phyloP scores from a whole-genome alignment of 2,888 invertebrate genomes.

The Lasioglossum lativentre region DNA sequence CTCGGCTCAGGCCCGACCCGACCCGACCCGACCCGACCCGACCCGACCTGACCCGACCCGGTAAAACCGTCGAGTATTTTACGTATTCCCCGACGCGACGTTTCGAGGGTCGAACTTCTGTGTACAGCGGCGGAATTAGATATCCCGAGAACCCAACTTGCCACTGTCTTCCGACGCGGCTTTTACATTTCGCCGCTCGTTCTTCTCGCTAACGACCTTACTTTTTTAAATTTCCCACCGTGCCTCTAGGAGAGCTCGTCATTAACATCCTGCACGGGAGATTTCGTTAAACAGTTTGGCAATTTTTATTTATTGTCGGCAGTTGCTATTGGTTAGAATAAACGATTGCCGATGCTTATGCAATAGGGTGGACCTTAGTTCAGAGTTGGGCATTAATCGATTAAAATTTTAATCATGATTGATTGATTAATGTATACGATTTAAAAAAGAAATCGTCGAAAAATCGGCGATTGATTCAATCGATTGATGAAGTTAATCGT shows the following conservation, averaged over 20 bases:
- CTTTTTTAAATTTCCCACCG: slow-evolving; percentile 25
- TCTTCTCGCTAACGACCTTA: slow-evolving; percentile 31
- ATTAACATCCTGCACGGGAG: neutral
- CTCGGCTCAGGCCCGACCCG: slow-evolving; percentile 10
- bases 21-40: neutral
- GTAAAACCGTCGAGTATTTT: slow-evolving; percentile 48
- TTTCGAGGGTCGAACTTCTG: slow-evolving; percentile 38
- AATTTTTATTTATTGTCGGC: neutral
- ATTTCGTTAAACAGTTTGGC: neutral
- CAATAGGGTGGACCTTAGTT: too few relatives aligned
- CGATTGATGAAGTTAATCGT: too few relatives aligned
- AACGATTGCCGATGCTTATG: neutral
- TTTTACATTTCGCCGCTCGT: slow-evolving; percentile 26
- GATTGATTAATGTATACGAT: too few relatives aligned
- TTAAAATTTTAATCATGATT: too few relatives aligned
- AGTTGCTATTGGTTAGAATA: neutral
- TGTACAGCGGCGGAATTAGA: slow-evolving; percentile 42
- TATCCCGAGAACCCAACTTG: neutral
- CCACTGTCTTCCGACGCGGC: slow-evolving; percentile 21
- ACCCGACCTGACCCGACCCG: neutral
- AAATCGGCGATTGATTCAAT: too few relatives aligned
- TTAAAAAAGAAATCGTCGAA: too few relatives aligned
- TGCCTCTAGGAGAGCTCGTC: neutral
- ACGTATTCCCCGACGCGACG: slow-evolving; percentile 62
- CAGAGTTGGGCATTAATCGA: too few relatives aligned